Evolutionary conservation across 2,113 vertebrate genomes (phyloP).

Genomic region (Petrocephalus zakoni): DNA sequence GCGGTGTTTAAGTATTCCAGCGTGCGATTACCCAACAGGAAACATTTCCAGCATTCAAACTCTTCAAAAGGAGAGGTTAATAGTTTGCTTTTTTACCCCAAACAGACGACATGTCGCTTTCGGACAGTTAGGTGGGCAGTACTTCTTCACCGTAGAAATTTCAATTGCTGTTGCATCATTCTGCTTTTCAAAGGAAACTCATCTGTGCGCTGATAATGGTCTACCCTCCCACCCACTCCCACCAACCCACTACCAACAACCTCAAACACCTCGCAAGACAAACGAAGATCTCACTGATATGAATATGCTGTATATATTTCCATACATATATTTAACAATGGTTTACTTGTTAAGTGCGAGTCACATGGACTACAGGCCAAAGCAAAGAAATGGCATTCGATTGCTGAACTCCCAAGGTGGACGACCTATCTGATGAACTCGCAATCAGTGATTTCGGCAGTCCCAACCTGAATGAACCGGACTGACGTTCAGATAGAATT

Average conservation of each 20-base stretch:
- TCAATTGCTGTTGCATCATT: not conserved
- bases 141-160: not conserved
- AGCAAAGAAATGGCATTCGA: constrained; percentile 30
- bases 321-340: not conserved
- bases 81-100: not conserved
- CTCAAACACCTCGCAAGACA: not conserved
- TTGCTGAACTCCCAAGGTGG: constrained; percentile 20
- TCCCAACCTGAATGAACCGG: not conserved
- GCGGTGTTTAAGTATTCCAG: constrained; percentile 43
- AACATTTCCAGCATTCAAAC: not conserved
- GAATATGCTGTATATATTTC: not conserved
- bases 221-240: not conserved
- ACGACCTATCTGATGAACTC: constrained; percentile 22
- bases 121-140: not conserved
- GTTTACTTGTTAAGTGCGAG: not conserved
- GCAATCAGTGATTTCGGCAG: constrained; percentile 12
- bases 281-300: not conserved
- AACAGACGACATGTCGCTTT: not conserved
- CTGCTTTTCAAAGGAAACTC: not conserved
- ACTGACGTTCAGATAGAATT: constrained; percentile 16
- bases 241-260: not conserved
- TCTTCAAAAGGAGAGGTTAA: not conserved
- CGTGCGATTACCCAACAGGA: constrained; percentile 25
- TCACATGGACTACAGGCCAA: constrained; percentile 20
- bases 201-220: not conserved